Base-by-base conservation (phyloP, 2,797 vertebrate species). In the Danio aesculapii region DNA sequence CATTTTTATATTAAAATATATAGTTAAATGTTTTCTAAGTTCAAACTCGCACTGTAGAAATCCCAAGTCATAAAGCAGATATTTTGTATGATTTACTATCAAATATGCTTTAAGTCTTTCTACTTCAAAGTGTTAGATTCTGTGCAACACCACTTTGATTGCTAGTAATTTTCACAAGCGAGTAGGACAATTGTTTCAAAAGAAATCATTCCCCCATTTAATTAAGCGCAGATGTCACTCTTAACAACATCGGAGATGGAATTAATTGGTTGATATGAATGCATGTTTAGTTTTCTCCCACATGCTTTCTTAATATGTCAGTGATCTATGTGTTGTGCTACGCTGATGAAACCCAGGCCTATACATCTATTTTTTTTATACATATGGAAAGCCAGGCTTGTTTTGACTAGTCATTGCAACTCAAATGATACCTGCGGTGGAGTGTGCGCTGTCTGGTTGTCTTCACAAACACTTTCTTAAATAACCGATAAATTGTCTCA, bases 391-490 rank as follows among this genome's bases (percentile, higher is more conserved):
- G 30, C 1, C 30, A 30, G 30, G 30, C 41, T 43, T 43, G 68
- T 53, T 73, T 46, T 21, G 52, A 46, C 50, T 9, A 21, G 47
- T 66, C 39, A 21, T 14, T 14, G 75, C 39, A 10, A 14, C 39
- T 43, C 12, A 16, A 50, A 17, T 10, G 39, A 43, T 57, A 16
- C 44, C 64, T 68, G 55, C 10, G 39, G 30, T 2, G n/a, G 12
- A 41, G 43, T 30, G 30, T 16, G 19, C 13, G 8, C 44, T 2
- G 55, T 67, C 62, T 77, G 75, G 8, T 57, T 46, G 62, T n/a
- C 64, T 46, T 77, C 64, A 19, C 52, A 47, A 57, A 59, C 75
- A 58, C 64, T 19, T 77, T 68, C 75, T 77, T 68, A 57, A 68
- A 52, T 41, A 12, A 69, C 7, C 2, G 19, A 6, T 14, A 5